Evolutionary conservation across 2,888 invertebrate genomes (phyloP).

Genomic region (Aromia moschata): DNA sequence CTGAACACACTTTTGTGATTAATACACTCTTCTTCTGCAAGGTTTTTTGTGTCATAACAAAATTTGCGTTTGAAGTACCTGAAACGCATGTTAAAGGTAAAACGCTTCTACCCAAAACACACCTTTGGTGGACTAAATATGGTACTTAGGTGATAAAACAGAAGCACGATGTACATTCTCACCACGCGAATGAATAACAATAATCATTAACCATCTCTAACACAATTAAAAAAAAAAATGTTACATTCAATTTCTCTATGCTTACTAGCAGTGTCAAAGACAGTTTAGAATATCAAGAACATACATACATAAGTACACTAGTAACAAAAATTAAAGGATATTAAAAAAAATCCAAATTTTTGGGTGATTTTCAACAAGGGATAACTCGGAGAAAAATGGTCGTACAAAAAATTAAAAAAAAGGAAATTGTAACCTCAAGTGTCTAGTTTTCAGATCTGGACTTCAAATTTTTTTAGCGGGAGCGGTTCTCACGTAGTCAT

Average conservation of each 20-base stretch:
- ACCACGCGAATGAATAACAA: conserved; percentile 30
- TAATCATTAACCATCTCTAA: conserved; percentile 27
- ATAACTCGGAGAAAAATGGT: no score
- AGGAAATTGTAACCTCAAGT: no score
- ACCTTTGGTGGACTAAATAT: conserved; percentile 14
- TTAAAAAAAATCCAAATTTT: no score
- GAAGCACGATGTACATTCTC: conserved; percentile 32
- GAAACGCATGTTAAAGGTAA: conserved; percentile 16
- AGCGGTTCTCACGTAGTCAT: no score
- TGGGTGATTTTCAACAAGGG: no score
- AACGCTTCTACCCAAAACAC: conserved; percentile 14
- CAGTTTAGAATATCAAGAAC: no score
- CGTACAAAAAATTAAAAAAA: no score
- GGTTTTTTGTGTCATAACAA: conserved; percentile 25
- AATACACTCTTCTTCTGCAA: conserved; percentile 42
- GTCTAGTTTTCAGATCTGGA: no score
- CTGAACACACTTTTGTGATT: conserved; percentile 42
- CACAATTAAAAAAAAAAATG: background rate
- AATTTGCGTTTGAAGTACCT: conserved; percentile 12
- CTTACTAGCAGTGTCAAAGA: no score
- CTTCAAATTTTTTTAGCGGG: no score
- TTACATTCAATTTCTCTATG: conserved; percentile 5
- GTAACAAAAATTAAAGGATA: no score
- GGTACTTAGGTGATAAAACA: conserved; percentile 17
- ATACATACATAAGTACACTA: no score